Evolutionary conservation across 2,888 invertebrate genomes (phyloP).

Genomic region (Pammene aurita): DNA sequence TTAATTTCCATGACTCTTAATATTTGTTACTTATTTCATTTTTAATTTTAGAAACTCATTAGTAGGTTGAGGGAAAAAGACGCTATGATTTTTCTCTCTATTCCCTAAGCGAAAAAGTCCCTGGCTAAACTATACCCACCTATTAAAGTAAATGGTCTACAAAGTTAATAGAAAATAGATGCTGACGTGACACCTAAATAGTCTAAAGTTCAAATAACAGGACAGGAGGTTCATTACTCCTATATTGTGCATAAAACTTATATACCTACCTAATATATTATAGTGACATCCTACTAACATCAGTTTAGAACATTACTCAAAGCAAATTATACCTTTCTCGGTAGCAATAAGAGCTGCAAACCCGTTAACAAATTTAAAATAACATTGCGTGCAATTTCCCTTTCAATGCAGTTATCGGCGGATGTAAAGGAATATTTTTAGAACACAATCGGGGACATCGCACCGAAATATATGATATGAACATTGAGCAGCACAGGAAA

Average conservation of each 20-base stretch:
- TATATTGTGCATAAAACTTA: background rate
- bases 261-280: background rate
- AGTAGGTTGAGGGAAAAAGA: no score
- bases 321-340: slow-evolving; percentile 7
- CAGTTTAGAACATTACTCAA: background rate
- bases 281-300: slow-evolving; percentile 4
- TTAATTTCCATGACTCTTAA: background rate
- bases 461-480: slow-evolving; percentile 32
- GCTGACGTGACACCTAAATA: background rate
- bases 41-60: background rate
- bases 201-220: slow-evolving; percentile 22
- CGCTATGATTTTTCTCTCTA: no score
- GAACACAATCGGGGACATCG: slow-evolving; percentile 23
- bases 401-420: slow-evolving; percentile 43
- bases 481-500: slow-evolving; percentile 2
- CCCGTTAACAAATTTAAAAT: background rate
- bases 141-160: no score
- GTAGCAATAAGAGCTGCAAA: background rate
- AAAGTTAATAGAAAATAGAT: no score
- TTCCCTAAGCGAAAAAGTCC: no score
- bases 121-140: no score
- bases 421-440: slow-evolving; percentile 42
- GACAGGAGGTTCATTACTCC: slow-evolving; percentile 22
- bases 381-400: slow-evolving; percentile 41
- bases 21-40: background rate